Base-by-base conservation (phyloP, 2,888 invertebrate species). In the Theretra japonica region DNA sequence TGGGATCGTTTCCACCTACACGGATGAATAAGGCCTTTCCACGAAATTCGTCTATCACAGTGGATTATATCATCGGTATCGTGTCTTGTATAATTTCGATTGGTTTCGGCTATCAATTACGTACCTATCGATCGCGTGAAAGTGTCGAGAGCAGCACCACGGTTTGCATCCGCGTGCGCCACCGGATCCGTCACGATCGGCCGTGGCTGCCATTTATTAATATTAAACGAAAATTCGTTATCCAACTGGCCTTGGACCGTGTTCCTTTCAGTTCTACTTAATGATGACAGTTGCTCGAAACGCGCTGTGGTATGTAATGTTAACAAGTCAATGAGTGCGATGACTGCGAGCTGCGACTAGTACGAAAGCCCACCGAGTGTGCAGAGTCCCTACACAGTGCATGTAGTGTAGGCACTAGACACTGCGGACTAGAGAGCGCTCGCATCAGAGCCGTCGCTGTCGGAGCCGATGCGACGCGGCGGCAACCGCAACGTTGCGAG, bases 211-310 rank as follows among this genome's bases (percentile, higher is more conserved):
- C 88, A 90, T 90, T 92, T 92, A 92, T 92, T 91, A 92, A 92
- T 91, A 92, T 90, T 90, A 90, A 92, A 92, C 90, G 90, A 93
- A 94, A 94, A 93, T 94, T 92, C 92, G 93, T 93, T 93, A 93
- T 93, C 89, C 91, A 90, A 87, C 84, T 90, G 89, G 92, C 94
- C 94, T 94, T 92, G 93, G 89, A 83, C 85, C 79, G 78, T 82
- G 91, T 88, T 91, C 93, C 93, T 94, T 94, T 94, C 93, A 90
- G 92, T 93, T 93, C 87, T 89, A 88, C 86, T 90, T 91, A 93
- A 91, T 92, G 92, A 93, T 94, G 92, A 91, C 91, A 92, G 91
- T 92, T 88, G 89, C 84, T 89, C 85, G 88, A 88, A 90, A 89
- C 90, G 90, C 90, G 90, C 88, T 30, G 41, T 53, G 87, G 87